Base-by-base conservation (phyloP, 2,888 invertebrate genomes). In the Drosophila kanekoi region DNA sequence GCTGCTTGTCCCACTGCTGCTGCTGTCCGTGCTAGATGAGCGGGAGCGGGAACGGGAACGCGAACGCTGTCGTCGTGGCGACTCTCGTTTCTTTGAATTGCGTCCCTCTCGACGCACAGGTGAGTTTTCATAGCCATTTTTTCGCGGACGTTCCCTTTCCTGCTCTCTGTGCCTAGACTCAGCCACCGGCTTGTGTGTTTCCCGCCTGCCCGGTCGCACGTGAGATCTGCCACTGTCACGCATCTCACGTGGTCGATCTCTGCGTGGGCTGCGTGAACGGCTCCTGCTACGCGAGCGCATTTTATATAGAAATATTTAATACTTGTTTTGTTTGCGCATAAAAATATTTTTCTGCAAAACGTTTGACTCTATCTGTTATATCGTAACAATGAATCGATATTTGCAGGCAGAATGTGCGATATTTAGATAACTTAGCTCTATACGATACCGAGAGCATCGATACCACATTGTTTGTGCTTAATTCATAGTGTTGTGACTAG, bases 281-380 rank as follows among this genome's bases (percentile, higher is more conserved):
- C 76, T 78, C 37, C 65, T 77, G 56, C 64, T 84, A n/a, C 71
- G 87, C 35, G 89, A 81, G 1, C 72, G 75, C 83, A 84, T 77
- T 43, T 41, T 60, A 8, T 8, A 4, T 0, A 16, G 16, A 10
- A 35, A 1, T 18, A 13, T 45, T 51, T 51, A 32, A 14, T 23
- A 8, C 32, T 32, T 16, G 3, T 37, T 47, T 49, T 28, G n/a
- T 13, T 37, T 3, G 10, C 10, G 23, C 32, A 23, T 23, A 41
- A 16, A 58, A 48, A 14, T 37, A 43, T n/a, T 41, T 35, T 33
- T 47, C 40, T 38, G 18, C 13, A 62, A 61, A 62, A 51, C 83
- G 80, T 59, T 71, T 77, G 38, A 54, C 56, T 38, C 43, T 49
- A 6, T 66, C 44, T 51, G 60, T 71, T 48, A 43, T 62, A 48